These are phyloP conservation scores for Danio kyathit DNA, from an alignment of 2,797 vertebrate species.

Conservation along the genomic window DNA sequence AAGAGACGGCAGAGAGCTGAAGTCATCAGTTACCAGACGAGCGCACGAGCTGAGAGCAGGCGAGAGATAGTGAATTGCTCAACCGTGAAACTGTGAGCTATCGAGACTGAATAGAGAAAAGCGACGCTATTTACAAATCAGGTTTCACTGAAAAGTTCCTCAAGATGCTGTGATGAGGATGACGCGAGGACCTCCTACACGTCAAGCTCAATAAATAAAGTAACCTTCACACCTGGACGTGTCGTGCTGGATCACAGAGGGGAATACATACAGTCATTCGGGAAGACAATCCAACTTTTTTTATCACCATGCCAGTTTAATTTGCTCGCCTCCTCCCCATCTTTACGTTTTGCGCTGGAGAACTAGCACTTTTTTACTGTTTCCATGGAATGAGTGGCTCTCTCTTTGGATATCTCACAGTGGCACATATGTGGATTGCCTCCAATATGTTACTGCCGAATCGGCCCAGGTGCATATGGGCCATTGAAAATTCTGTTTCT, in stretches of 20 bases:
- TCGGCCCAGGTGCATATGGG: conserved; percentile 83
- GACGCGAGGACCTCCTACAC: conserved; percentile 64
- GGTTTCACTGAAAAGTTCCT: conserved; percentile 31
- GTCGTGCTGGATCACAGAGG: conserved; percentile 64
- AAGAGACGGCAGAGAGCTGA: conserved; percentile 73
- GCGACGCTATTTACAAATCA: conserved; percentile 35
- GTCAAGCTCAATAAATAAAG: conserved; percentile 64
- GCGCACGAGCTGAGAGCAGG: conserved; percentile 65
- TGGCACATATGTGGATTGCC: conserved; percentile 74
- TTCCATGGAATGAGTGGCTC: conserved; percentile 60
- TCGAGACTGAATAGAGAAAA: conserved; percentile 51
- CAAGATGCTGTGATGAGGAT: conserved; percentile 68
- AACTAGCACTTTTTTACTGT: conserved; percentile 57
- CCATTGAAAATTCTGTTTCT: conserved; percentile 74
- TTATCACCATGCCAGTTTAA: conserved; percentile 43
- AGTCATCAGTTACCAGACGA: conserved; percentile 79
- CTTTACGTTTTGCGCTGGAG: conserved; percentile 59
- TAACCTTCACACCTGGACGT: conserved; percentile 70
- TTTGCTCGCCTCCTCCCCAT: conserved; percentile 8
- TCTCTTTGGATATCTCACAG: conserved; percentile 64
- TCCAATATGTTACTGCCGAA: conserved; percentile 83
- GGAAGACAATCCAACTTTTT: conserved; percentile 62
- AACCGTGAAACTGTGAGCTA: conserved; percentile 51
- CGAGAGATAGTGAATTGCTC: conserved; percentile 56
- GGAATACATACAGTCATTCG: conserved; percentile 57